phyloP scores from a whole-genome alignment of 2,797 vertebrate genomes.

The Pogoniulus pusillus region DNA sequence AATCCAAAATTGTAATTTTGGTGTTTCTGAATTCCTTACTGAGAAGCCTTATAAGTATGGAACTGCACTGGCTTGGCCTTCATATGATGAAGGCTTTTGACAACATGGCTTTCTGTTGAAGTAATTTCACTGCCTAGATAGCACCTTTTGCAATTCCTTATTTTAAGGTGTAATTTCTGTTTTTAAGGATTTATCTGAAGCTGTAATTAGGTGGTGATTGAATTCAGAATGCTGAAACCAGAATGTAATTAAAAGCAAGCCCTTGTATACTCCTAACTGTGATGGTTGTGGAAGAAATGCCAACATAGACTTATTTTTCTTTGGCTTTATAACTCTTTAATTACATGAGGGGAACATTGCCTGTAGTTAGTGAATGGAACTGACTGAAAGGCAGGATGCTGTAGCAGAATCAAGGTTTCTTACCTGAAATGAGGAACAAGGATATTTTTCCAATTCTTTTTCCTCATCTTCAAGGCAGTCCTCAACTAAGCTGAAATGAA shows the following conservation, averaged over 20 bases:
- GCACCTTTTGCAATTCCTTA: background rate
- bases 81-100: background rate
- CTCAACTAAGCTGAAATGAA: background rate
- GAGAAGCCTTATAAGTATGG: background rate
- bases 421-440: background rate
- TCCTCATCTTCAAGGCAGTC: background rate
- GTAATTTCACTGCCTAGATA: background rate
- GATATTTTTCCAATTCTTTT: background rate
- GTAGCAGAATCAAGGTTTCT: accelerated
- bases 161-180: background rate
- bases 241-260: background rate
- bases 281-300: background rate
- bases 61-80: background rate
- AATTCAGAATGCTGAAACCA: background rate
- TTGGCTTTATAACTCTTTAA: background rate
- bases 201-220: background rate
- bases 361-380: background rate
- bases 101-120: accelerated
- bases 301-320: background rate
- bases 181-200: background rate
- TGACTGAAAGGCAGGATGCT: background rate
- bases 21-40: background rate
- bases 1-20: background rate
- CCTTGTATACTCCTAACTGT: background rate
- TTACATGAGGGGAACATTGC: background rate